These are phyloP conservation scores for Dynastes grantii DNA, from an alignment of 2,888 invertebrate genomes.

Conservation along the genomic window DNA sequence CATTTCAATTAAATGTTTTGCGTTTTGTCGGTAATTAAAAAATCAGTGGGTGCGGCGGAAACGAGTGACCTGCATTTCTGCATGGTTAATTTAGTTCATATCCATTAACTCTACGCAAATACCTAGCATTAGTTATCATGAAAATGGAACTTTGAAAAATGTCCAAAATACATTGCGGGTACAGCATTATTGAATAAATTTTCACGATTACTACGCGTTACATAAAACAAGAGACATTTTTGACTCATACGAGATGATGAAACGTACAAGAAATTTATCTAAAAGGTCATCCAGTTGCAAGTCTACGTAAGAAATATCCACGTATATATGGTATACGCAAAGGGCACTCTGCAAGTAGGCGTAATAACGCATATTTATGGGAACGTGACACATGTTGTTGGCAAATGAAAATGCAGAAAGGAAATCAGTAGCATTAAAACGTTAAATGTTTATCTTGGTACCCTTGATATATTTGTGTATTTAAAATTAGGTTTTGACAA, in stretches of 20 bases:
- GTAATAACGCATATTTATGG: conserved; percentile 20
- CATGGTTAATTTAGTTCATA: too few relatives aligned
- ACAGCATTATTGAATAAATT: not conserved
- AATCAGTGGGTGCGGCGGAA: not conserved
- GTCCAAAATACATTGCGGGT: too few relatives aligned
- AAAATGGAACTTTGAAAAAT: too few relatives aligned
- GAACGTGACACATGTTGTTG: conserved; percentile 11
- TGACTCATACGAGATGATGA: not conserved
- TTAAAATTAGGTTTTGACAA: conserved; percentile 4
- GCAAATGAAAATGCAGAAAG: conserved; percentile 2
- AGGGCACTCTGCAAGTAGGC: conserved; percentile 10
- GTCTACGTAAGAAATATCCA: conserved; percentile 7
- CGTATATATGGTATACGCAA: not conserved
- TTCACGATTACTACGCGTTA: not conserved
- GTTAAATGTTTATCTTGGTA: not conserved
- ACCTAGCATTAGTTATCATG: too few relatives aligned
- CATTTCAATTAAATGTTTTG: conserved; percentile 16
- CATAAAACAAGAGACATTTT: not conserved
- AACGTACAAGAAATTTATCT: not conserved
- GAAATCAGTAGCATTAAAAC: conserved; percentile 16
- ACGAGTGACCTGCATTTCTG: too few relatives aligned
- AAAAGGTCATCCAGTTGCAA: conserved; percentile 25
- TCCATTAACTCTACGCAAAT: too few relatives aligned
- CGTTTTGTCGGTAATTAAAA: not conserved
- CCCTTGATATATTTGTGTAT: not conserved